phyloP scores from a whole-genome alignment of 2,888 invertebrate species.

The Allacma fusca region DNA sequence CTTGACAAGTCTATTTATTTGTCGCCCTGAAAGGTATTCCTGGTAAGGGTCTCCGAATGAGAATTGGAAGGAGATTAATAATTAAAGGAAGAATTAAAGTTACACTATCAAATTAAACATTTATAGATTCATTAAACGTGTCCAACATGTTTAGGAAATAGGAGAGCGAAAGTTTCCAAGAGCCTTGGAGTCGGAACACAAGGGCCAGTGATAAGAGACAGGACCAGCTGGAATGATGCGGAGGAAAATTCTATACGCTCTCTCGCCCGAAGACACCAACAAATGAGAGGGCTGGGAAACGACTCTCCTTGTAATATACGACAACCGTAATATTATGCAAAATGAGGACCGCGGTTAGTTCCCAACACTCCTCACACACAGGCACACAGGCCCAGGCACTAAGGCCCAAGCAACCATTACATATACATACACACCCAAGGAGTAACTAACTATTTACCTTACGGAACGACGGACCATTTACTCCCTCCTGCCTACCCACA shows the following conservation, averaged over 20 bases:
- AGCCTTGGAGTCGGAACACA: too few relatives aligned
- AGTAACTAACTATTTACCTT: too few relatives aligned
- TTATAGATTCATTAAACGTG: slow-evolving; percentile 31
- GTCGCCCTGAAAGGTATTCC: background rate
- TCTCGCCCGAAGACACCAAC: slow-evolving; percentile 20
- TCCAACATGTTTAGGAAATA: background rate
- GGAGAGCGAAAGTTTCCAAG: too few relatives aligned
- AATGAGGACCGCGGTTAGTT: slow-evolving; percentile 39
- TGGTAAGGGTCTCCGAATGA: background rate
- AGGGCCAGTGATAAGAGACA: slow-evolving; percentile 18
- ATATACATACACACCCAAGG: too few relatives aligned
- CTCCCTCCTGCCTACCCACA: background rate
- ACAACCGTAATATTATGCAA: slow-evolving; percentile 41
- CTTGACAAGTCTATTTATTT: slow-evolving; percentile 16
- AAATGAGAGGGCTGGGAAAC: slow-evolving; percentile 30
- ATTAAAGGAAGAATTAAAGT: slow-evolving; percentile 30
- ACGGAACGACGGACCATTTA: background rate
- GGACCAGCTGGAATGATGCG: background rate
- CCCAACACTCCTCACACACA: slow-evolving; percentile 21
- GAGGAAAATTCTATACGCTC: slow-evolving; percentile 6
- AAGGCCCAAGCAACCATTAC: background rate
- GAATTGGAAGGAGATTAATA: slow-evolving; percentile 6
- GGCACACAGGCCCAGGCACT: background rate
- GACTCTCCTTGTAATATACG: slow-evolving; percentile 10
- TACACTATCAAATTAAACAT: slow-evolving; percentile 32